phyloP scores from a whole-genome alignment of 2,113 vertebrate genomes.

The Microcebus tavaratra region DNA sequence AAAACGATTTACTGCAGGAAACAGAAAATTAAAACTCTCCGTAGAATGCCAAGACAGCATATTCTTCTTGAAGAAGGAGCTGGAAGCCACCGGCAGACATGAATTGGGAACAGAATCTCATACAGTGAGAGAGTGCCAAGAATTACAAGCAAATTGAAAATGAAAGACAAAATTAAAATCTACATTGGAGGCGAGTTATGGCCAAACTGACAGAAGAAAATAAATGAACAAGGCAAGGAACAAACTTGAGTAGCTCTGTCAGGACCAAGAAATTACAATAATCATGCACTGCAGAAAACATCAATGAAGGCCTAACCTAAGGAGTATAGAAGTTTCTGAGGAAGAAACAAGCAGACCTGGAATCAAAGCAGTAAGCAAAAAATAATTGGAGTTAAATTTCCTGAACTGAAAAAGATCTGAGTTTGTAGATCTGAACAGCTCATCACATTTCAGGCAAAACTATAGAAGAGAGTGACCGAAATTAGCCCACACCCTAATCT shows the following conservation, averaged over 20 bases:
- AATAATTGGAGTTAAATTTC: background rate
- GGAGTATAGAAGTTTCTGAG: background rate
- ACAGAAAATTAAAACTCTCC: background rate
- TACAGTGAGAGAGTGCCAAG: background rate
- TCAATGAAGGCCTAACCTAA: background rate
- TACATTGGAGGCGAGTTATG: background rate
- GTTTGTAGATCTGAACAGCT: background rate
- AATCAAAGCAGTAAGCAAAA: background rate
- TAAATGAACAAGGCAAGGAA: background rate
- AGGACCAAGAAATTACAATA: background rate
- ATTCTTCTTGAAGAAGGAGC: background rate
- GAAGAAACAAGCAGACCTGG: background rate
- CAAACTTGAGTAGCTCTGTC: background rate
- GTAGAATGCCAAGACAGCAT: background rate
- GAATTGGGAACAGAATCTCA: background rate
- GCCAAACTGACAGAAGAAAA: background rate
- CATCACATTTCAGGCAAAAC: background rate
- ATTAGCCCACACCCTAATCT: background rate
- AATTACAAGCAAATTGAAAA: background rate
- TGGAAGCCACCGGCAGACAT: background rate
- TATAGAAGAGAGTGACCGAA: background rate
- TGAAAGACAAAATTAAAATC: background rate
- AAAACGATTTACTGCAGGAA: background rate
- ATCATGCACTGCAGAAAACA: background rate
- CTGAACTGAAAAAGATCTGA: background rate